A percentile compares a stretch with the other conserved stretches of the same genome.
Evolutionary conservation across 2,888 invertebrate genomes (phyloP).

Genomic region (Zele albiditarsus): DNA sequence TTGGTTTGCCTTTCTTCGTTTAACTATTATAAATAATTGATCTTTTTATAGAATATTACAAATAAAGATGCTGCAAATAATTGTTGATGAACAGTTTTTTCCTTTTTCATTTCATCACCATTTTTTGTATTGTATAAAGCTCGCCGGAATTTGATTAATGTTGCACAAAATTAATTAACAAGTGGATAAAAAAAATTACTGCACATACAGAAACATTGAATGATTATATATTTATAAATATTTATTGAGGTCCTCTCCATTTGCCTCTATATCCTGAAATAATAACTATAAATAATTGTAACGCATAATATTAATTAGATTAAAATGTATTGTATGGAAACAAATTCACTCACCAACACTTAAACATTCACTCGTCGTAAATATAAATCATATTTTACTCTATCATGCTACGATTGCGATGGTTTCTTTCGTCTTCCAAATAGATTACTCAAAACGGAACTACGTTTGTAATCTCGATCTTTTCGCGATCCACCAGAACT

Average conservation of each 20-base stretch:
- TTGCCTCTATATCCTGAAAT: neutral
- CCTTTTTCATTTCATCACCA: neutral
- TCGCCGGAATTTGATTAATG: neutral
- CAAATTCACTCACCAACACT: constrained; percentile 10
- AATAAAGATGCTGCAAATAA: neutral
- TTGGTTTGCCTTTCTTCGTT: constrained; percentile 31
- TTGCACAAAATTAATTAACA: neutral
- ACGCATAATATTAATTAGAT: neutral
- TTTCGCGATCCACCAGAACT: constrained; percentile 69
- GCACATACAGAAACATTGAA: neutral
- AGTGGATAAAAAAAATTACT: neutral
- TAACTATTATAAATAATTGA: constrained; percentile 30
- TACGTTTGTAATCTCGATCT: constrained; percentile 69
- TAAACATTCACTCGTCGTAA: neutral
- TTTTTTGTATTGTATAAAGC: neutral
- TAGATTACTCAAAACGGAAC: constrained; percentile 68
- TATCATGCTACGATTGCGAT: constrained; percentile 64
- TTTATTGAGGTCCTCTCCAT: neutral
- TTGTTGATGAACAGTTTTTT: neutral
- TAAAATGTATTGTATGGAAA: neutral
- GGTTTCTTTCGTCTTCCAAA: constrained; percentile 70
- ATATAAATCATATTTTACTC: constrained; percentile 9
- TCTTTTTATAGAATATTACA: constrained; percentile 24
- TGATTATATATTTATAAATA: neutral
- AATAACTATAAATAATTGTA: neutral